Evolutionary conservation across 1,140 invertebrate genomes (phyloP), one percentile per base, ranked within the genome.

Genomic region (Papilio glaucus): DNA sequence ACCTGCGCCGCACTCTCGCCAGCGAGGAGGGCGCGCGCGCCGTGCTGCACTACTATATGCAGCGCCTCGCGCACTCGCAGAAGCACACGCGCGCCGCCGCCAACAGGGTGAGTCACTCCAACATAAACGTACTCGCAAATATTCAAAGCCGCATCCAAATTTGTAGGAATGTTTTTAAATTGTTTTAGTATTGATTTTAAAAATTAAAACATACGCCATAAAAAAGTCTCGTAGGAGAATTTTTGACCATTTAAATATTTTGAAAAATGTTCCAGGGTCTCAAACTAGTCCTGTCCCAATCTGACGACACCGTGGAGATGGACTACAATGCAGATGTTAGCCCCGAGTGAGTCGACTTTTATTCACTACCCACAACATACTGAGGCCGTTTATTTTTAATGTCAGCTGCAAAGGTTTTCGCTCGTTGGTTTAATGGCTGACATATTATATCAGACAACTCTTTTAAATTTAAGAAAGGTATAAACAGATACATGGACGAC

Each of bases 31-130:
- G 95, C 77, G 94, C 94, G 57, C 94, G 94, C 70, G 97, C 98
- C 86, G 97, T 99, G 13, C 91, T 99, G n/a, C 97, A 98, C 83
- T 99, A 99, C 90, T 98, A 99, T 86, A 94, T 99, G 74, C 94
- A 97, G 73, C 93, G 98, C 57, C 92, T 99, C 0, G 96, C 97
- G 37, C 98, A 98, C 15, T 95, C 96, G 42, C 97, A 98, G 77
- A 95, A 95, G 53, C 91, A 94, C 41, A 97, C 96, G 24, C 91
- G 98, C 39, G 90, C 95, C 3, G 96, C 98, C 73, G 98, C 98
- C 5, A 84, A 77, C 41, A 76, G 91, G 80, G 92, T 89, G 37
- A 57, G 77, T 88, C n/a, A 24, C 8, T 33, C 29, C 29, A 33
- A 49, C 45, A 49, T 15, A 53, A 12, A 45, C 4, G 15, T 33